Evolutionary conservation across 2,797 vertebrate species (phyloP).

Genomic region (Enteromius treurensis): DNA sequence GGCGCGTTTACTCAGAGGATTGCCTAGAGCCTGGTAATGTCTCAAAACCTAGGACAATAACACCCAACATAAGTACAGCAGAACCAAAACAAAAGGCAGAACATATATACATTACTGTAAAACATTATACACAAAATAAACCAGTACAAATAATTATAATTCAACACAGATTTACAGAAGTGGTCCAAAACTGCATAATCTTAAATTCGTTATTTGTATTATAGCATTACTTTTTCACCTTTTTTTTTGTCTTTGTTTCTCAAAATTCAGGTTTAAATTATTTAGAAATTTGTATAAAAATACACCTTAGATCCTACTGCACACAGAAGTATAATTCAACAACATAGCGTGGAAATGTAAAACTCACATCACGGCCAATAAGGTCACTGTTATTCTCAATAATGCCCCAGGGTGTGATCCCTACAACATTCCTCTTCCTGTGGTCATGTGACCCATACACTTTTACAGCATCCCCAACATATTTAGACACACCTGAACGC

Average conservation of each 20-base stretch:
- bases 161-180: neutral
- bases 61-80: neutral
- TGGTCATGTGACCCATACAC: slow-evolving; percentile 82
- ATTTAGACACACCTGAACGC: slow-evolving; percentile 87
- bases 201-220: neutral
- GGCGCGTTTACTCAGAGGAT: slow-evolving; percentile 90
- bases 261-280: neutral
- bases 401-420: slow-evolving; percentile 92
- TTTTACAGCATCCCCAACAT: slow-evolving; percentile 93
- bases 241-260: neutral
- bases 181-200: neutral
- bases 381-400: slow-evolving; percentile 94
- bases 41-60: slow-evolving; percentile 80
- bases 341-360: neutral
- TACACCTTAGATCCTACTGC: too few relatives aligned
- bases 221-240: neutral
- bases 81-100: neutral
- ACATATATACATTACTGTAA: neutral
- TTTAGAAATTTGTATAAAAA: neutral
- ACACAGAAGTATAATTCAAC: neutral
- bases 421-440: slow-evolving; percentile 90
- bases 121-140: neutral
- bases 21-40: slow-evolving; percentile 90
- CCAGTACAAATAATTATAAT: neutral
- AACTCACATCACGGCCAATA: slow-evolving; percentile 91